Conservation (phyloP, 2,888 invertebrate genomes). For the Leuctra nigra region DNA sequence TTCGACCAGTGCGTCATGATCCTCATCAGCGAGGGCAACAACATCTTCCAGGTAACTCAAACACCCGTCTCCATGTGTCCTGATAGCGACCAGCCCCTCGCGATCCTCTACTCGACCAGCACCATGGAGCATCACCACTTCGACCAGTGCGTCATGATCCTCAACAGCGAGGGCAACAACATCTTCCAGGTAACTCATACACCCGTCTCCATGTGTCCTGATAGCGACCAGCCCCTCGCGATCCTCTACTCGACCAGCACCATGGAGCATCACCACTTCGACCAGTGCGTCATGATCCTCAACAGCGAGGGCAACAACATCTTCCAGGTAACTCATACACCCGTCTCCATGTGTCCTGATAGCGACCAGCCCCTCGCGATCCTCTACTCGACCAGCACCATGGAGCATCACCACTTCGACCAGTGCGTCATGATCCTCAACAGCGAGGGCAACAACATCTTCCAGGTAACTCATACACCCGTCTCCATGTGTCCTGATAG, state of each 20-base stretch:
- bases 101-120: constrained; percentile 87
- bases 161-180: constrained; percentile 94
- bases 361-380: constrained; percentile 85
- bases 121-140: constrained; percentile 98
- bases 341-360: no score
- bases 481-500: no score
- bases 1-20: constrained; percentile 98
- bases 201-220: no score
- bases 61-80: no score
- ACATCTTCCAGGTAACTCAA: constrained; percentile 95
- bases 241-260: constrained; percentile 91
- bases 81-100: no score
- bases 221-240: no score
- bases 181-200: constrained; percentile 96
- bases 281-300: constrained; percentile 94
- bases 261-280: constrained; percentile 97
- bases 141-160: constrained; percentile 94
- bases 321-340: constrained; percentile 68
- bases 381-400: constrained; percentile 88
- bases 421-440: constrained; percentile 96
- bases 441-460: constrained; percentile 94
- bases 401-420: constrained; percentile 97
- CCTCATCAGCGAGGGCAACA: constrained; percentile 91
- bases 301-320: constrained; percentile 96
- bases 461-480: constrained; percentile 66